These are phyloP conservation scores for Monopis laevigella DNA, from an alignment of 2,888 invertebrate genomes.

Conservation along the genomic window DNA sequence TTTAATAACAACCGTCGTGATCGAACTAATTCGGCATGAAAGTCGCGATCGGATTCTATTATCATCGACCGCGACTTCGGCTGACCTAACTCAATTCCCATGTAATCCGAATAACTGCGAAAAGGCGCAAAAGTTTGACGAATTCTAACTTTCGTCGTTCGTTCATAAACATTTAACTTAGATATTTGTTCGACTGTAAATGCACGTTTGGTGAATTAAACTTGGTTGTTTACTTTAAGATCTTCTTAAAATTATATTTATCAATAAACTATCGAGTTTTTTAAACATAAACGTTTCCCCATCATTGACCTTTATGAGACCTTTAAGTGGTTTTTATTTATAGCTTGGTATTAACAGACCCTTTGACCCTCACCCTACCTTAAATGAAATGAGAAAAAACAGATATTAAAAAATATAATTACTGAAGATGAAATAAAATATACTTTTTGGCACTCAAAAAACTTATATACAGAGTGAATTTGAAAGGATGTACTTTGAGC, in stretches of 20 bases:
- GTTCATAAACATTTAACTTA: conserved; percentile 60
- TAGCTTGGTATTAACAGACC: conserved; percentile 3
- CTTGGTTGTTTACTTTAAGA: conserved; percentile 1
- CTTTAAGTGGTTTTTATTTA: conserved; percentile 1
- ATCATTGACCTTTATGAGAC: background rate
- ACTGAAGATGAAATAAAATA: no score
- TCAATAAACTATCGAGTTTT: no score
- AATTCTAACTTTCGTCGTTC: conserved; percentile 44
- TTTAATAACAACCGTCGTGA: conserved; percentile 15
- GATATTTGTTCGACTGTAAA: conserved; percentile 12
- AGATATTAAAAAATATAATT: no score
- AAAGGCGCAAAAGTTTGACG: conserved; percentile 44
- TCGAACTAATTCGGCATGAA: conserved; percentile 33
- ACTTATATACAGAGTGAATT: no score
- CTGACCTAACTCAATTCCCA: conserved; percentile 46
- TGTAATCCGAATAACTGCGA: conserved; percentile 43
- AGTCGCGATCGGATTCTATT: conserved; percentile 10
- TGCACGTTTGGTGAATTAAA: conserved; percentile 2
- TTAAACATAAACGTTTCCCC: background rate
- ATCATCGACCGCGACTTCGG: background rate
- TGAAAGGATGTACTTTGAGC: no score
- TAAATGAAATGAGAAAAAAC: no score
- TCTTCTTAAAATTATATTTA: no score
- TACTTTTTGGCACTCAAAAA: no score
- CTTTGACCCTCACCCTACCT: background rate